These are phyloP conservation scores for Eupithecia dodoneata DNA, from an alignment of 2,888 invertebrate species.

Conservation along the genomic window DNA sequence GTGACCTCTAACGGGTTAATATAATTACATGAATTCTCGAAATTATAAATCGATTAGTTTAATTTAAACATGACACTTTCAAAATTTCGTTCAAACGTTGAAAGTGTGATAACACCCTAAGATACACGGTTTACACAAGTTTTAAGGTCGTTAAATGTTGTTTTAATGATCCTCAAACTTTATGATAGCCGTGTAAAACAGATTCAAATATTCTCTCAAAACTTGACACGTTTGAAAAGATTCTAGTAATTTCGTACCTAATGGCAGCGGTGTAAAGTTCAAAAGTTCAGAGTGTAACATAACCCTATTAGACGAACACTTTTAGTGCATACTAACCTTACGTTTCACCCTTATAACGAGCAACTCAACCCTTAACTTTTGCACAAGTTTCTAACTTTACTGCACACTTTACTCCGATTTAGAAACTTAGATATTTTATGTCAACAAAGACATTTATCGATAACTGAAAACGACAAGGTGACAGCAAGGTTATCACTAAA, in stretches of 20 bases:
- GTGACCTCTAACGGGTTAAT: too few species aligned
- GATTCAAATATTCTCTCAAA: neutral
- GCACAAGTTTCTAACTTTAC: conserved; percentile 1
- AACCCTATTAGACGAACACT: conserved; percentile 1
- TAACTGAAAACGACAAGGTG: too few species aligned
- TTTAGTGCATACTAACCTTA: conserved; percentile 15
- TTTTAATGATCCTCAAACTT: conserved; percentile 8
- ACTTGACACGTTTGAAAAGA: neutral
- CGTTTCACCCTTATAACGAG: conserved; percentile 16
- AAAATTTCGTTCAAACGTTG: too few species aligned
- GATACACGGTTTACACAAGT: neutral
- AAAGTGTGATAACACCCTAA: neutral
- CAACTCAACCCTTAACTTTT: conserved; percentile 12
- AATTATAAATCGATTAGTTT: too few species aligned
- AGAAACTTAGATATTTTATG: too few species aligned
- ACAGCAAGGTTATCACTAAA: too few species aligned
- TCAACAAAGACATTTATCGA: too few species aligned
- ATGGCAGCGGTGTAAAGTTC: conserved; percentile 6
- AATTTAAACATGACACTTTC: too few species aligned
- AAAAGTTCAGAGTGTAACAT: conserved; percentile 10
- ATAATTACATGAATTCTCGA: too few species aligned
- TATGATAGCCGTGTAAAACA: conserved; percentile 2
- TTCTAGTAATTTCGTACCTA: neutral
- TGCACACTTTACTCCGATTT: neutral
- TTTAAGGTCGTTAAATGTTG: conserved; percentile 23